Base-by-base conservation (phyloP, 1,140 invertebrate species). In the Penaeus japonicus region DNA sequence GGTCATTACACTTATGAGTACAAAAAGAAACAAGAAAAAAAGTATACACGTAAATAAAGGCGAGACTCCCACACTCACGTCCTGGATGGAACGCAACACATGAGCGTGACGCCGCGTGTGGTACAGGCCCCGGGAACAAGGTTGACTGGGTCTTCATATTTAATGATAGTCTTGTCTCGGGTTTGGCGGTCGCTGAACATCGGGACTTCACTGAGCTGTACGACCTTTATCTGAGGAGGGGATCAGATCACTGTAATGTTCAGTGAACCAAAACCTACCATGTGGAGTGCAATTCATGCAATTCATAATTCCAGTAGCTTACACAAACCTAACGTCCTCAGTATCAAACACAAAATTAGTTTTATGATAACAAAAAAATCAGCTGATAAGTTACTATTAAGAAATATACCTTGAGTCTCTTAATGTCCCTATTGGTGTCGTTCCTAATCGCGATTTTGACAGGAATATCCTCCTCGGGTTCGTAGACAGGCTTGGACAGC, bases 341-440 rank as follows among this genome's bases (percentile, higher is more conserved):
- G 47, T 47, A 47, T 15, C 47, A 47, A 47, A n/a, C 1, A 0
- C 47, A 47, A 10, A 4, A 0, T 47, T 47, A n/a, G n/a, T n/a
- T n/a, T n/a, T n/a, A n/a, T n/a, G 47, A 47, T 47, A 47, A 47
- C 47, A 47, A 47, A 12, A 47, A 47, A 15, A 15, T 47, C 10
- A 47, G 10, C 10, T n/a, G n/a, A n/a, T n/a, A n/a, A n/a, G n/a
- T n/a, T n/a, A n/a, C n/a, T n/a, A n/a, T n/a, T 10, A 47, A 47
- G 7, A 47, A 47, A 7, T 47, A 1, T 12, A 95, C 95, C 93
- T 96, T 99, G 59, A 99, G 96, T 94, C 99, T 99, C 94, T 99
- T 99, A 22, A 99, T 98, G n/a, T 97, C 98, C 93, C 99, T 99
- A 93, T 98, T 99, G 91, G 98, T 99, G 93, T 98, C 98, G 92